phyloP scores from a whole-genome alignment of 2,797 vertebrate species.

The Pterois miles region DNA sequence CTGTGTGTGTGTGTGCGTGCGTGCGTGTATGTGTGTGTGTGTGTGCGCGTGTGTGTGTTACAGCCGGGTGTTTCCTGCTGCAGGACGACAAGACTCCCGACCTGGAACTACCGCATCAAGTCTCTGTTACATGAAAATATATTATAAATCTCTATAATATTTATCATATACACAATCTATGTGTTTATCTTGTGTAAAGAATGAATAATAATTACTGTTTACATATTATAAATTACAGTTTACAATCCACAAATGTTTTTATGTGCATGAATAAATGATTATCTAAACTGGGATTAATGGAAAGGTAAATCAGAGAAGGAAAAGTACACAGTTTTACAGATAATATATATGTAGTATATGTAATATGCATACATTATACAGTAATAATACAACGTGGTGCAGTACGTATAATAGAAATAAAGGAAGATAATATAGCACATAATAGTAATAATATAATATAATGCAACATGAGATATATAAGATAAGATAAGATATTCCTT shows the following conservation, averaged over 20 bases:
- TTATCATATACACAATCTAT: too few relatives aligned
- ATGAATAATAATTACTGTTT: too few relatives aligned
- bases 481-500: too few relatives aligned
- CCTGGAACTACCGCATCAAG: not conserved
- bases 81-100: constrained; percentile 45
- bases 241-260: too few relatives aligned
- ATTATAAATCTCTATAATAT: not conserved
- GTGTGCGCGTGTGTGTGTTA: constrained; percentile 21
- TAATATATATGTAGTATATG: not conserved
- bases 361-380: not conserved
- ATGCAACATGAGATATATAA: too few relatives aligned
- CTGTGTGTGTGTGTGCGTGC: constrained; percentile 7
- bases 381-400: too few relatives aligned
- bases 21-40: constrained; percentile 9
- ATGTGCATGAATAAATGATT: too few relatives aligned
- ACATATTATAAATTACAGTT: too few relatives aligned
- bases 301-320: not conserved
- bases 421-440: too few relatives aligned
- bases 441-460: too few relatives aligned
- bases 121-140: not conserved
- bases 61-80: constrained; percentile 63
- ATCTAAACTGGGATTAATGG: not conserved
- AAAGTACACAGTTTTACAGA: not conserved
- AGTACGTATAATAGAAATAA: too few relatives aligned
- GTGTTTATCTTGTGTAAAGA: too few relatives aligned